Evolutionary conservation across 2,888 invertebrate genomes (phyloP).

Genomic region (Xanthia togata): DNA sequence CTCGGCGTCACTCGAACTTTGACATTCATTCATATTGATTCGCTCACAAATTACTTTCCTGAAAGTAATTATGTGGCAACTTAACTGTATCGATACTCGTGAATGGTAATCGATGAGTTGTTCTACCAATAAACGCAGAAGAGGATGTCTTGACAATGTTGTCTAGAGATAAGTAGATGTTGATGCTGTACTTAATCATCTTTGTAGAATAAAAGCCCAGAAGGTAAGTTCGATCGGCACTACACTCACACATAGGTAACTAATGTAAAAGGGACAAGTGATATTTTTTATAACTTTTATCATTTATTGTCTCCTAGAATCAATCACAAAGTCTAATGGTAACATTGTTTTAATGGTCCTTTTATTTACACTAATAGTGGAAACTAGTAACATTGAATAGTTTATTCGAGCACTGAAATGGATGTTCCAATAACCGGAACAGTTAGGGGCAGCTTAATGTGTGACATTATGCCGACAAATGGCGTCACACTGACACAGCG

Average conservation of each 20-base stretch:
- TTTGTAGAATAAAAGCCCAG: background rate
- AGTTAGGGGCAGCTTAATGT: slow-evolving; percentile 46
- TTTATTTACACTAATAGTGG: slow-evolving; percentile 8
- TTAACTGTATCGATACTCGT: background rate
- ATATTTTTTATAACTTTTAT: background rate
- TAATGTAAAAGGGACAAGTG: background rate
- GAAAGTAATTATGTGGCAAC: slow-evolving; percentile 14
- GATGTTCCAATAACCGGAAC: slow-evolving; percentile 12
- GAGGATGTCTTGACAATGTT: background rate
- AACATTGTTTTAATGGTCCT: slow-evolving; percentile 13
- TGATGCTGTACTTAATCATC: background rate
- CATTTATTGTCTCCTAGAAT: background rate
- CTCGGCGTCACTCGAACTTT: slow-evolving; percentile 4
- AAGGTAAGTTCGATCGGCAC: background rate
- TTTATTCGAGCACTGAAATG: slow-evolving; percentile 28
- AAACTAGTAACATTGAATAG: slow-evolving; percentile 29
- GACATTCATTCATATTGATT: slow-evolving; percentile 43
- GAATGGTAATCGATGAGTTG: background rate
- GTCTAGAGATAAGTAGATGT: background rate
- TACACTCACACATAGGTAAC: background rate
- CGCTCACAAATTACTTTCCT: slow-evolving; percentile 28
- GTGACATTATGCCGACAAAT: slow-evolving; percentile 37
- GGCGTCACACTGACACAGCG: slow-evolving; percentile 9
- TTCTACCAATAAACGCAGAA: background rate
- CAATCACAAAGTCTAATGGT: background rate